Percentiles rank a stretch among this genome's conserved stretches.
Evolutionary conservation across 1,140 invertebrate genomes (phyloP).

Genomic region (Neelides sp.): DNA sequence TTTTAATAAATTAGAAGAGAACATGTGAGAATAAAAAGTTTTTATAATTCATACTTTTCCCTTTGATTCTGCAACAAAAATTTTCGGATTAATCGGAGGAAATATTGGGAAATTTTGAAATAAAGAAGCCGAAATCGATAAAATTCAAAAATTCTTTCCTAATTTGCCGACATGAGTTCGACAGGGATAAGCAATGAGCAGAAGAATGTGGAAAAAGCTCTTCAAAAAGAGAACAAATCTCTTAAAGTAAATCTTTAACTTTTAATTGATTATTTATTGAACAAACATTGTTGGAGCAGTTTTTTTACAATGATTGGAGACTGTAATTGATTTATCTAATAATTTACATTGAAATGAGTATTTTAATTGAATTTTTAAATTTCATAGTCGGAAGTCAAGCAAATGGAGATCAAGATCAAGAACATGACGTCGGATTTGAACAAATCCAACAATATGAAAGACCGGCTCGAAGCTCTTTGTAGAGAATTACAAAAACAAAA

Average conservation of each 20-base stretch:
- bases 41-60: too few relatives aligned
- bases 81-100: too few relatives aligned
- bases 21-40: too few relatives aligned
- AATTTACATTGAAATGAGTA: not conserved
- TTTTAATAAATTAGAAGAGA: too few relatives aligned
- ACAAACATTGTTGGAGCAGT: too few relatives aligned
- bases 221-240: conserved; percentile 28
- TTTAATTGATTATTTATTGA: not conserved
- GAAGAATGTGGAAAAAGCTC: conserved; percentile 18
- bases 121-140: too few relatives aligned
- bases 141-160: too few relatives aligned
- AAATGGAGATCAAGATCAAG: conserved; percentile 22
- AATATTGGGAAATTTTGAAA: too few relatives aligned
- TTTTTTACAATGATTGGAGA: too few relatives aligned
- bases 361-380: conserved; percentile 3
- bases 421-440: conserved; percentile 16
- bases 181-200: conserved; percentile 1
- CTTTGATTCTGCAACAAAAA: too few relatives aligned
- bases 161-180: too few relatives aligned
- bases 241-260: conserved; percentile 19
- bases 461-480: conserved; percentile 25
- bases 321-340: not conserved
- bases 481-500: conserved; percentile 30
- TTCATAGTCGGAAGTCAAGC: conserved; percentile 22
- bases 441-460: conserved; percentile 22